These are phyloP conservation scores for Eulemur coronatus DNA, from an alignment of 2,797 vertebrate genomes.

Conservation along the genomic window DNA sequence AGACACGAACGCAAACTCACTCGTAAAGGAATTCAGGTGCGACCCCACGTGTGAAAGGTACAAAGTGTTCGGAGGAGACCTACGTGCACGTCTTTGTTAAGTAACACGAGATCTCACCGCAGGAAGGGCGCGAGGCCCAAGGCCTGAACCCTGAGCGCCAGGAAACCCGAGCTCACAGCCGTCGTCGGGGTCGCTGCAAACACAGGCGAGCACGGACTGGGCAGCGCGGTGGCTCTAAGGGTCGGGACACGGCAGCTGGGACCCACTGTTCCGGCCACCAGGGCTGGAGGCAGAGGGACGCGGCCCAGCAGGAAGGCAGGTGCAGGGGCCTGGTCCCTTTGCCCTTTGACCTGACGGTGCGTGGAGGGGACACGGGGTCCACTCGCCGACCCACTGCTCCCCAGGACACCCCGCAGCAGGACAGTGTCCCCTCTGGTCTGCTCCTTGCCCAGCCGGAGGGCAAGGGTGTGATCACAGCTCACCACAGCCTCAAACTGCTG, in stretches of 20 bases:
- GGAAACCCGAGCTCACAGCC: fast-evolving
- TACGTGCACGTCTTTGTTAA: too few species aligned
- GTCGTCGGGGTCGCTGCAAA: background rate
- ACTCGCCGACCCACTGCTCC: background rate
- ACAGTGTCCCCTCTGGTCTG: fast-evolving
- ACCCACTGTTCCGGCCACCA: background rate
- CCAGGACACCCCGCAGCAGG: fast-evolving
- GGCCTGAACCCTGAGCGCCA: background rate
- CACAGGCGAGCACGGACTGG: background rate
- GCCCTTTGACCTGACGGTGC: background rate
- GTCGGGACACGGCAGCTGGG: background rate
- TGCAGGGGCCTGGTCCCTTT: background rate
- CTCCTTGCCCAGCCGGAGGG: too few species aligned
- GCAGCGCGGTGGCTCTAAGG: background rate
- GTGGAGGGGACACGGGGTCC: background rate
- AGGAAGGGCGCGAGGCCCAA: background rate
- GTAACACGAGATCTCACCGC: background rate
- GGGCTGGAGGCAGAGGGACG: background rate
- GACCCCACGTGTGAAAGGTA: background rate
- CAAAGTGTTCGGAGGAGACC: background rate
- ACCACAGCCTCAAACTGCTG: too few species aligned
- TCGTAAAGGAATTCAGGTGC: background rate
- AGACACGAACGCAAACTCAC: background rate
- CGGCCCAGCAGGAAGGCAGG: background rate
- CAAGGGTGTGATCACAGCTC: too few species aligned